phyloP scores from a whole-genome alignment of 2,113 vertebrate genomes.

The Genyomyrus donnyi region DNA sequence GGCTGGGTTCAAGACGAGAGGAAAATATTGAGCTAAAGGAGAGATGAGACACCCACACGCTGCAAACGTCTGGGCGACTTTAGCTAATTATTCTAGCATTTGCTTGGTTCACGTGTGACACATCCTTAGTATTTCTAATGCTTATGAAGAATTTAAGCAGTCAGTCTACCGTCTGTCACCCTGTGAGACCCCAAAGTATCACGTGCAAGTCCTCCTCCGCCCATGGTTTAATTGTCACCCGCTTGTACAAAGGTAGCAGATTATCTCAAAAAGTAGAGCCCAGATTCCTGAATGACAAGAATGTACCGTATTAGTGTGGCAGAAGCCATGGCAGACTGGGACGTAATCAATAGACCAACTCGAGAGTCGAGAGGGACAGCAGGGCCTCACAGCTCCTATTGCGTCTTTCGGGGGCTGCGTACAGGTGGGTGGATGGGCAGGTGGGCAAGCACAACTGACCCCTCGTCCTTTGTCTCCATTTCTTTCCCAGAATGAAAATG shows the following conservation, averaged over 20 bases:
- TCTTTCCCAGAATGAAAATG: slow-evolving; percentile 39
- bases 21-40: neutral
- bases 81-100: slow-evolving; percentile 1
- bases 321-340: neutral
- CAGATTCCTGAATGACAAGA: neutral
- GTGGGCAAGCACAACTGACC: neutral
- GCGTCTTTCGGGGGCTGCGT: neutral
- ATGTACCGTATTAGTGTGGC: neutral
- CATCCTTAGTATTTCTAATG: neutral
- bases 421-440: neutral
- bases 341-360: slow-evolving; percentile 9
- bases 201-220: neutral
- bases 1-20: neutral
- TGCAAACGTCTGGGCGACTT: neutral
- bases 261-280: neutral
- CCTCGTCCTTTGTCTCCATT: slow-evolving; percentile 6
- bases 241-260: neutral
- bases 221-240: neutral
- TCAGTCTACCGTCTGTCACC: neutral
- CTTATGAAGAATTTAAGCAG: neutral
- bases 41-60: neutral
- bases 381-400: neutral
- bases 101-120: neutral
- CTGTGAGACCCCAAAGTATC: neutral
- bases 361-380: neutral